Evolutionary conservation across 1,140 invertebrate genomes (phyloP).

Genomic region (Habropoda laboriosa): DNA sequence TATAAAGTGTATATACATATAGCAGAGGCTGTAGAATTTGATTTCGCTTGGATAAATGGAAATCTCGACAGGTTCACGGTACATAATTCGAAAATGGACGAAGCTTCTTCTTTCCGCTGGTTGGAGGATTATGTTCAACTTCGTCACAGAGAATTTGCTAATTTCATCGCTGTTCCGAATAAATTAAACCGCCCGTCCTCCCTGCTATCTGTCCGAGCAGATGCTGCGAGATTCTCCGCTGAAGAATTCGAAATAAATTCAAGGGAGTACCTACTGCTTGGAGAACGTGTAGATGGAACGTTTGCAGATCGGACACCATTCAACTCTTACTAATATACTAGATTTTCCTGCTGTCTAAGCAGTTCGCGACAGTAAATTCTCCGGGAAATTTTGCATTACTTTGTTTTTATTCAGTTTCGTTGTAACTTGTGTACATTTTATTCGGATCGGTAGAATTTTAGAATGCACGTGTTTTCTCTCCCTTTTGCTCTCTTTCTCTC

Average conservation of each 20-base stretch:
- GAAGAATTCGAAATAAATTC: not conserved
- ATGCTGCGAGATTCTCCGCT: not conserved
- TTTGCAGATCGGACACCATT: too few relatives aligned
- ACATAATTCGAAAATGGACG: not conserved
- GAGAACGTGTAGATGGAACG: too few relatives aligned
- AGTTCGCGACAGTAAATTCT: too few relatives aligned
- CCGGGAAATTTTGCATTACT: too few relatives aligned
- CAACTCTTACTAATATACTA: too few relatives aligned
- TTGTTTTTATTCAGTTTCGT: too few relatives aligned
- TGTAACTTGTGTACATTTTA: too few relatives aligned
- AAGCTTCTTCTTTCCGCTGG: not conserved
- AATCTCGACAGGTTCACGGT: not conserved
- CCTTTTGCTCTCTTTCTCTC: too few relatives aligned
- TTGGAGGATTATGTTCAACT: not conserved
- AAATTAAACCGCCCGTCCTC: not conserved
- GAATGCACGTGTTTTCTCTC: too few relatives aligned
- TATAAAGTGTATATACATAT: not conserved
- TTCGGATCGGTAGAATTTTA: too few relatives aligned
- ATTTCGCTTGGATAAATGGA: not conserved
- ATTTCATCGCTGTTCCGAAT: not conserved
- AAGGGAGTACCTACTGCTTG: not conserved
- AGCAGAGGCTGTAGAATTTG: not conserved
- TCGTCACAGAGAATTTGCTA: not conserved
- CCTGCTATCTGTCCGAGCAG: not conserved
- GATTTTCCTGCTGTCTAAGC: too few relatives aligned